Percentiles rank a stretch among this genome's conserved stretches.
phyloP scores from a whole-genome alignment of 2,888 invertebrate species.

The Parnassius smintheus region DNA sequence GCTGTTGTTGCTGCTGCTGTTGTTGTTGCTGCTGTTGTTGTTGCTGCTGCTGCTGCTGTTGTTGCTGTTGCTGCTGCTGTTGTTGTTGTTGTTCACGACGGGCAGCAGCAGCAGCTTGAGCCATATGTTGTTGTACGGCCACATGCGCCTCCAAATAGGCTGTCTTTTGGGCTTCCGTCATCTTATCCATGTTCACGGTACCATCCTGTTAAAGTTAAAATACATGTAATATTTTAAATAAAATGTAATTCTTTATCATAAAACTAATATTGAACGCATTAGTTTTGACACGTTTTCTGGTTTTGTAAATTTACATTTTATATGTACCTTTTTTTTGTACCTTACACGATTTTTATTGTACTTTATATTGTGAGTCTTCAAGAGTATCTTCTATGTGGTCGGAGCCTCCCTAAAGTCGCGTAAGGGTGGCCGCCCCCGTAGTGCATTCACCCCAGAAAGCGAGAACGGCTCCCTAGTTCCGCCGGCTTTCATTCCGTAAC shows the following conservation, averaged over 20 bases:
- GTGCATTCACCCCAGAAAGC: slow-evolving; percentile 80
- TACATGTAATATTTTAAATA: slow-evolving; percentile 5
- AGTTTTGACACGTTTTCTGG: slow-evolving; percentile 5
- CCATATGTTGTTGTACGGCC: slow-evolving; percentile 89
- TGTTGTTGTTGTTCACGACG: slow-evolving; percentile 75
- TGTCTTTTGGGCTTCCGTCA: slow-evolving; percentile 87
- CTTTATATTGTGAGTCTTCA: slow-evolving; percentile 52
- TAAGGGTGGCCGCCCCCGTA: slow-evolving; percentile 64
- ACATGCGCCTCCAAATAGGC: slow-evolving; percentile 88
- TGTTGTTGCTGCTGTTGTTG: slow-evolving; percentile 64
- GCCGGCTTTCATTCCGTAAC: slow-evolving; percentile 66
- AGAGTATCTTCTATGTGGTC: slow-evolving; percentile 70
- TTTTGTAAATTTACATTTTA: no score
- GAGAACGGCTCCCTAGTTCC: slow-evolving; percentile 63
- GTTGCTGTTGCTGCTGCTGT: slow-evolving; percentile 62
- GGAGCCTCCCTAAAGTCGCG: slow-evolving; percentile 54
- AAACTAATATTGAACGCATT: not conserved
- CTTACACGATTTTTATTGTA: slow-evolving; percentile 18
- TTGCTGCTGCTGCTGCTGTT: slow-evolving; percentile 69
- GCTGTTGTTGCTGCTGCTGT: slow-evolving; percentile 56
- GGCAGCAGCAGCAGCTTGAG: slow-evolving; percentile 84
- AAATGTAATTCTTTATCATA: slow-evolving; percentile 34
- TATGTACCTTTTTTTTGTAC: no score
- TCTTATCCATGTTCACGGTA: slow-evolving; percentile 87
- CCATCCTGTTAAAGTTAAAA: slow-evolving; percentile 71